A percentile compares a stretch with the other conserved stretches of the same genome.
phyloP scores from a whole-genome alignment of 2,797 vertebrate genomes.

The Lutjanus campechanus region DNA sequence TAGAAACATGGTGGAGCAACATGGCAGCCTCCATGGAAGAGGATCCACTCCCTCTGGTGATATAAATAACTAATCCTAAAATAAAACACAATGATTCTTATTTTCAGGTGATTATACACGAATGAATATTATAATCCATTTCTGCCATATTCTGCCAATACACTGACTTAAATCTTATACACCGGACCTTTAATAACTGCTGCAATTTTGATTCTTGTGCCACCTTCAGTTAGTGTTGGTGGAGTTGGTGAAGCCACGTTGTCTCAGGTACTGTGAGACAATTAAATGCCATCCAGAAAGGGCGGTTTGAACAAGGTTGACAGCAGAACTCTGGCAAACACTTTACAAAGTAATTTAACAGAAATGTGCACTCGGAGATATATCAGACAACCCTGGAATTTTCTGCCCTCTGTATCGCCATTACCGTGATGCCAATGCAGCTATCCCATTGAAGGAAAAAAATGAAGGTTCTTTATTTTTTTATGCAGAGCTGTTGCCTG shows the following conservation, averaged over 20 bases:
- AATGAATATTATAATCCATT: no score
- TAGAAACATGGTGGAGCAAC: no score
- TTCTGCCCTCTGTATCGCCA: not conserved
- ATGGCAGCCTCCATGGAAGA: no score
- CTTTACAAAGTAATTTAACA: not conserved
- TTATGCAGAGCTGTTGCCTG: not conserved
- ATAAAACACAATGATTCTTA: no score
- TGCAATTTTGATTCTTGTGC: not conserved
- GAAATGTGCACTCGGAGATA: not conserved
- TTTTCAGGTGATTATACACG: no score
- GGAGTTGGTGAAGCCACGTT: not conserved
- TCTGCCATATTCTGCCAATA: no score
- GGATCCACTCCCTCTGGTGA: no score
- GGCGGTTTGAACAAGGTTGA: not conserved
- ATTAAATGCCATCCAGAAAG: not conserved
- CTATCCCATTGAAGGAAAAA: not conserved
- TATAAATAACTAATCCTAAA: no score
- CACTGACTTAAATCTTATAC: no score
- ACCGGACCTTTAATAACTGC: not conserved
- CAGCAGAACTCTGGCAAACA: no score
- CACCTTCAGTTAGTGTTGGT: not conserved
- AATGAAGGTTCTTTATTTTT: not conserved
- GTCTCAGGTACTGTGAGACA: not conserved
- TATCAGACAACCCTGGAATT: not conserved
- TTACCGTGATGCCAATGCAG: not conserved